A percentile compares a stretch with the other conserved stretches of the same genome.
These are phyloP conservation scores for Eolophus roseicapilla DNA, from an alignment of 2,113 vertebrate genomes.

Conservation along the genomic window DNA sequence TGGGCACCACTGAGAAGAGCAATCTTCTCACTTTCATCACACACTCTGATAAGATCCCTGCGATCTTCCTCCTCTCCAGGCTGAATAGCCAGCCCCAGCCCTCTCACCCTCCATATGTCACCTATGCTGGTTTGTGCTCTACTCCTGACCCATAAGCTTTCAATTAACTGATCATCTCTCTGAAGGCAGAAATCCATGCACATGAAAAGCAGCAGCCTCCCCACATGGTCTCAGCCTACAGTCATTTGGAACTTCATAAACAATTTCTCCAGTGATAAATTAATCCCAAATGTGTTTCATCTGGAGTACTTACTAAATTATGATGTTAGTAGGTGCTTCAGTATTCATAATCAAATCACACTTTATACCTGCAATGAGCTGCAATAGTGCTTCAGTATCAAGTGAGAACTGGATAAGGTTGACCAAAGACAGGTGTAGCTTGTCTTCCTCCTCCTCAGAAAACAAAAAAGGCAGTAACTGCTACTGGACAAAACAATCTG, in stretches of 20 bases:
- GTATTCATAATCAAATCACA: neutral
- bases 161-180: neutral
- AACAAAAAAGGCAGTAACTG: neutral
- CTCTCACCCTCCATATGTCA: neutral
- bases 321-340: neutral
- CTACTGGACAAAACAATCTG: neutral
- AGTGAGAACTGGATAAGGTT: neutral
- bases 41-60: rapidly evolving
- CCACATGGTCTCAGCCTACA: neutral
- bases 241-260: neutral
- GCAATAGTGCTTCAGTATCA: neutral
- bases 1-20: neutral
- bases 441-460: neutral
- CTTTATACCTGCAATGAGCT: neutral
- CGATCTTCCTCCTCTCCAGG: neutral
- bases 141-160: neutral
- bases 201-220: neutral
- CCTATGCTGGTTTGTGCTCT: neutral
- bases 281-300: neutral
- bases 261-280: neutral
- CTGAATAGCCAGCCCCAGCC: neutral
- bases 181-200: neutral
- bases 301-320: neutral
- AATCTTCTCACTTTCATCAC: neutral
- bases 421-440: neutral